Percentiles rank a stretch among this genome's conserved stretches.
These are phyloP conservation scores for Pseudonaja textilis DNA, from an alignment of 2,113 vertebrate genomes.

Conservation along the genomic window DNA sequence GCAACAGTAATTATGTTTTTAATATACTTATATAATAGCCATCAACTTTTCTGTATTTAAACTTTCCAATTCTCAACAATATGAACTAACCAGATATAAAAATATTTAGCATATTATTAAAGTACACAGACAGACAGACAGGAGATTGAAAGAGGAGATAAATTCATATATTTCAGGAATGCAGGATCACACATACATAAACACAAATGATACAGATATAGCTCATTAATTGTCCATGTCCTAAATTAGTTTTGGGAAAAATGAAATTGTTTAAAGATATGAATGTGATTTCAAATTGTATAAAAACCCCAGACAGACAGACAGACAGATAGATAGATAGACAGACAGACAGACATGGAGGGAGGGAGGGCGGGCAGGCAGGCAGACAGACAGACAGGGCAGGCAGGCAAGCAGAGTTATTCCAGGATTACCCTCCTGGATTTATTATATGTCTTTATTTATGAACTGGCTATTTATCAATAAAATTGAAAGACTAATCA, in stretches of 20 bases:
- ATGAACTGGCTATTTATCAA: neutral
- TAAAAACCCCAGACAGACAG: too few relatives aligned
- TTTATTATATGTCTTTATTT: neutral
- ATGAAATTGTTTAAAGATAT: neutral
- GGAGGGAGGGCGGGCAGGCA: accelerated
- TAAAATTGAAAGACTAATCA: neutral
- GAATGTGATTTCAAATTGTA: neutral
- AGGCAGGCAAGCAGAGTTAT: neutral
- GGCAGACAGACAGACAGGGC: too few relatives aligned
- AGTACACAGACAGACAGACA: too few relatives aligned
- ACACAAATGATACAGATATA: neutral
- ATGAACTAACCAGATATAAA: neutral
- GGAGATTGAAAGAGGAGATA: neutral
- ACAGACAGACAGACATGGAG: too few relatives aligned
- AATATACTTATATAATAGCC: neutral
- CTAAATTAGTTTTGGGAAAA: neutral
- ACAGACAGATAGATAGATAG: too few relatives aligned
- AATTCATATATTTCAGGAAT: neutral
- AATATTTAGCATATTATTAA: neutral
- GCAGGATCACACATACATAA: neutral
- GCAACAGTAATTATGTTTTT: neutral
- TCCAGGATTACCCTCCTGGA: neutral
- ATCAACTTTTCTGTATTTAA: neutral
- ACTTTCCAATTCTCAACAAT: neutral
- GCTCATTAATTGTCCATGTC: neutral